These are phyloP conservation scores for Drosophila lowei DNA, from an alignment of 1,140 invertebrate genomes.

Conservation along the genomic window DNA sequence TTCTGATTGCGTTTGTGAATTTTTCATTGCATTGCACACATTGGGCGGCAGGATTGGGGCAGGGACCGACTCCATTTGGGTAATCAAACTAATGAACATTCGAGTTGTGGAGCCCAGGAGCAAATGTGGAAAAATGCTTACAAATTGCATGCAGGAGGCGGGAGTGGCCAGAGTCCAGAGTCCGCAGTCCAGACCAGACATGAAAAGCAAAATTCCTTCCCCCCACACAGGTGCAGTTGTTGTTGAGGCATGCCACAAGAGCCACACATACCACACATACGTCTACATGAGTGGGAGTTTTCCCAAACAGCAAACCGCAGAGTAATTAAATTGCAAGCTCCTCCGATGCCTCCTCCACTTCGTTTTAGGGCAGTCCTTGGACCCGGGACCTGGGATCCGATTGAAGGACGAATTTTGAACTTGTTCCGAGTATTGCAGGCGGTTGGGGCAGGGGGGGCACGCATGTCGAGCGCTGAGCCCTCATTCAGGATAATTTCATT, in stretches of 20 bases:
- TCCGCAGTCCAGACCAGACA: slow-evolving; percentile 2
- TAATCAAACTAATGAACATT: slow-evolving; percentile 68
- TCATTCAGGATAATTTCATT: slow-evolving; percentile 49
- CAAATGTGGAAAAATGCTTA: slow-evolving; percentile 28
- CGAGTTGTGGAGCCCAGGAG: background rate
- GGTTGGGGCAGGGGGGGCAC: slow-evolving; percentile 13
- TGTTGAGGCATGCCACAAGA: slow-evolving; percentile 18
- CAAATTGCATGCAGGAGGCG: slow-evolving; percentile 32
- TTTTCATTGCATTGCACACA: slow-evolving; percentile 54
- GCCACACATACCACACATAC: slow-evolving; percentile 6
- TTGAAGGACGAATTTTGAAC: slow-evolving; percentile 74
- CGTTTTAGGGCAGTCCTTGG: slow-evolving; percentile 6
- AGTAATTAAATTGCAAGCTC: slow-evolving; percentile 71
- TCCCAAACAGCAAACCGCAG: slow-evolving; percentile 49
- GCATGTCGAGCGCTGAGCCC: slow-evolving; percentile 10
- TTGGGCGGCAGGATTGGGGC: background rate
- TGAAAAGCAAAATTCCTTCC: slow-evolving; percentile 38
- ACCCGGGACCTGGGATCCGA: slow-evolving; percentile 6
- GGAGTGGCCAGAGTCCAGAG: slow-evolving; percentile 2
- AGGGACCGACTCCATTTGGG: slow-evolving; percentile 29
- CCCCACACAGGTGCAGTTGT: slow-evolving; percentile 15
- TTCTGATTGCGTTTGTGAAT: slow-evolving; percentile 40
- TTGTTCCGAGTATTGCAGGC: slow-evolving; percentile 12
- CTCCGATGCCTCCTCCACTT: slow-evolving; percentile 21
- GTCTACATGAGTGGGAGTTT: slow-evolving; percentile 10